Evolutionary conservation across 2,888 invertebrate genomes (phyloP).

Genomic region (Microchrysa polita): DNA sequence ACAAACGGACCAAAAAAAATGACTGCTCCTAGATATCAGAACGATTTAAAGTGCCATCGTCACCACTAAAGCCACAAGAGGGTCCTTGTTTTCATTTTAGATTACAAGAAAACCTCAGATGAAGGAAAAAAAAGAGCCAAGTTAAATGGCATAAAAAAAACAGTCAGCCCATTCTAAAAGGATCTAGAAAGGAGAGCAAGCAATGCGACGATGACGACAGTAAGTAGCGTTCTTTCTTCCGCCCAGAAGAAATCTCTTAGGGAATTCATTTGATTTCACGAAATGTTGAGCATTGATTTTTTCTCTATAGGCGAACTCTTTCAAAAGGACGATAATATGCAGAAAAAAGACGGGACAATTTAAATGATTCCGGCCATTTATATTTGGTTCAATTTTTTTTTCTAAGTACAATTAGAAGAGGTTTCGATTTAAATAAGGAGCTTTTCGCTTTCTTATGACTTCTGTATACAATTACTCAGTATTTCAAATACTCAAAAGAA

Average conservation of each 20-base stretch:
- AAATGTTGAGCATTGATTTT: not conserved
- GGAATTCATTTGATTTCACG: not conserved
- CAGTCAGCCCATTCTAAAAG: constrained; percentile 4
- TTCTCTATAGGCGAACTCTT: constrained; percentile 1
- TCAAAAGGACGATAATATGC: constrained; percentile 11
- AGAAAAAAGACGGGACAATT: not conserved
- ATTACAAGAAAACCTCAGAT: constrained; percentile 1
- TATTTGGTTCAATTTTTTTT: not conserved
- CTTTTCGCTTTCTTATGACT: no score
- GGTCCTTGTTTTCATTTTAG: constrained; percentile 36
- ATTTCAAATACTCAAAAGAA: no score
- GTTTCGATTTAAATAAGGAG: no score
- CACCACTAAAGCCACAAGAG: constrained; percentile 36
- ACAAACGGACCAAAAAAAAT: constrained; percentile 15
- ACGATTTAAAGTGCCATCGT: constrained; percentile 34
- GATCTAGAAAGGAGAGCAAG: not conserved
- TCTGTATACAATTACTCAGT: no score
- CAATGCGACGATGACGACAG: no score
- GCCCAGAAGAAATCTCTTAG: constrained; percentile 3
- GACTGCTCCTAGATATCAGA: constrained; percentile 15
- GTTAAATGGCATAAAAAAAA: no score
- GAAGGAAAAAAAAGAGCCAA: not conserved
- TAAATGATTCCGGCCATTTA: not conserved
- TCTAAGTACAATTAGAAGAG: constrained; percentile 8
- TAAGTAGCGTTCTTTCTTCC: not conserved